Evolutionary conservation across 2,888 invertebrate species (phyloP).

Genomic region (Drosophila rellima): DNA sequence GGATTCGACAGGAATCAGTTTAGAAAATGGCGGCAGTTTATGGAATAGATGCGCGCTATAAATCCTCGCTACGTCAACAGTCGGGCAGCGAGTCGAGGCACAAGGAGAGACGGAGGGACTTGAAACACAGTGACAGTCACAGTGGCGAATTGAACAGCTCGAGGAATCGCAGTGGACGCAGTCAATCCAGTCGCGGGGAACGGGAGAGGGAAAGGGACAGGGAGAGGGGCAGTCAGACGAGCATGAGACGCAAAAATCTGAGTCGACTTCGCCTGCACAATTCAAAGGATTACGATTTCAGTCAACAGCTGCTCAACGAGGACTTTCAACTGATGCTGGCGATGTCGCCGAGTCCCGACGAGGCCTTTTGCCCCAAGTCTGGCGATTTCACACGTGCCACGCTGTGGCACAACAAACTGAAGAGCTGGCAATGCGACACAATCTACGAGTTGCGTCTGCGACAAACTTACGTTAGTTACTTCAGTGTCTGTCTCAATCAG

Average conservation of each 20-base stretch:
- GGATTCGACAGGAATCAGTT: neutral
- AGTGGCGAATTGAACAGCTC: neutral
- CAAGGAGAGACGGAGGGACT: neutral
- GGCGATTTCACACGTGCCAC: conserved; percentile 55
- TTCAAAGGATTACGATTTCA: neutral
- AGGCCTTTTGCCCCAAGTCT: conserved; percentile 56
- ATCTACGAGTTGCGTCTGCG: conserved; percentile 70
- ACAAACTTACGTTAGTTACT: conserved; percentile 75
- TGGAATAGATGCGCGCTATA: conserved; percentile 1
- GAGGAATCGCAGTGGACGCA: conserved; percentile 1
- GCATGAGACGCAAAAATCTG: neutral
- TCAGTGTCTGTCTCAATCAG: conserved; percentile 72
- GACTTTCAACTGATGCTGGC: conserved; percentile 74
- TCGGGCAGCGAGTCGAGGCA: neutral
- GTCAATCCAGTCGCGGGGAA: neutral
- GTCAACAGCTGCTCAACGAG: conserved; percentile 39
- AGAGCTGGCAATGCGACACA: conserved; percentile 57
- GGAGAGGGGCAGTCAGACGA: conserved; percentile 5
- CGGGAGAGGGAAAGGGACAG: too few species aligned
- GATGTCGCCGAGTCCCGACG: conserved; percentile 56
- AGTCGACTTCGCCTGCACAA: neutral
- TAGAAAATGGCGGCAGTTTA: neutral
- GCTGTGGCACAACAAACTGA: conserved; percentile 75
- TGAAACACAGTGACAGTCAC: neutral
- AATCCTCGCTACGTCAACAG: neutral